Conservation (phyloP, 2,113 vertebrate species). For the Triplophysa tibetana region DNA sequence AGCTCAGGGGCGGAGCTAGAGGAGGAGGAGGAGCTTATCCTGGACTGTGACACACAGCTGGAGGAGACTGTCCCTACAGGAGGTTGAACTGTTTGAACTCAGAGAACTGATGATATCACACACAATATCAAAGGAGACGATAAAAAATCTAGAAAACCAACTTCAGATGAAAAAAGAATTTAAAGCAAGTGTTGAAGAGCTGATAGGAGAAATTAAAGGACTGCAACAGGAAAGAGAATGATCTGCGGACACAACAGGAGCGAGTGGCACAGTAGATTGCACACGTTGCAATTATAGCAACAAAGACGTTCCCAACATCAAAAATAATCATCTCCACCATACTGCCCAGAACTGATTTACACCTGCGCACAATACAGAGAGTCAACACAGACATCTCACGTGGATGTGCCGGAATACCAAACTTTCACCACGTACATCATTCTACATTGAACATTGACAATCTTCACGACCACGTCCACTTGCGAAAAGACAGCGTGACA, state of each 20-base stretch:
- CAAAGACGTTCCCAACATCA: neutral
- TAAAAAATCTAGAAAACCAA: neutral
- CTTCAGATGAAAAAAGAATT: neutral
- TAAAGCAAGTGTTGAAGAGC: neutral
- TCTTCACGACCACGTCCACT: conserved; percentile 39
- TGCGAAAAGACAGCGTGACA: neutral
- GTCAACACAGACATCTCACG: too few relatives aligned
- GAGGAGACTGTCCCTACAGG: neutral
- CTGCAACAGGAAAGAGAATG: neutral
- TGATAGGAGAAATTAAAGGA: neutral
- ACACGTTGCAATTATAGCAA: too few relatives aligned
- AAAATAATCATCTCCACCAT: conserved; percentile 33
- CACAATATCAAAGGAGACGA: neutral
- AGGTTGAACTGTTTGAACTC: neutral
- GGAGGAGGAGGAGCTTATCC: neutral
- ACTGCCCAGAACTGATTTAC: conserved; percentile 23
- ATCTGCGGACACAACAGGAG: neutral
- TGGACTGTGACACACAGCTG: conserved; percentile 3
- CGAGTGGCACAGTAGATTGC: neutral
- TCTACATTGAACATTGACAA: too few relatives aligned
- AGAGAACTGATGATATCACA: neutral
- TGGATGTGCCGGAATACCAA: too few relatives aligned
- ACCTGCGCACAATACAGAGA: conserved; percentile 2
- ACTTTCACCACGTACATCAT: too few relatives aligned
- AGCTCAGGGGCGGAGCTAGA: neutral